Conservation (phyloP, 1,140 invertebrate species). For the Caerostris extrusa region DNA sequence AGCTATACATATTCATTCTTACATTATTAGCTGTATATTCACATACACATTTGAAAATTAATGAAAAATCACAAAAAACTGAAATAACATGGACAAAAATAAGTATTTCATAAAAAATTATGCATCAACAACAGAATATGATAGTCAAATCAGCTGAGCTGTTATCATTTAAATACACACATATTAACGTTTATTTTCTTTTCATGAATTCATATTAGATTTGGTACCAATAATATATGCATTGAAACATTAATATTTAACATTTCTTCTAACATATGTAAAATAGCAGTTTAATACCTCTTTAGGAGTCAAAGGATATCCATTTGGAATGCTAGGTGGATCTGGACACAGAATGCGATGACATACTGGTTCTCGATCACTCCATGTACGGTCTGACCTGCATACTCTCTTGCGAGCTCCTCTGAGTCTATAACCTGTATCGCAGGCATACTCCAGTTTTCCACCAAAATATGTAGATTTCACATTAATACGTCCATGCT, state of each 20-base stretch:
- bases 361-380: constrained; percentile 76
- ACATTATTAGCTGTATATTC: no score
- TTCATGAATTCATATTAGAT: neutral
- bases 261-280: neutral
- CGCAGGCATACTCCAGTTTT: constrained; percentile 80
- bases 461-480: constrained; percentile 62
- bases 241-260: neutral
- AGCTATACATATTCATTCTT: no score
- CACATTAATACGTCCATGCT: constrained; percentile 50
- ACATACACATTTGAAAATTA: no score
- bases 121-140: no score
- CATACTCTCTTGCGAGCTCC: constrained; percentile 80
- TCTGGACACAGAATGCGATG: constrained; percentile 67
- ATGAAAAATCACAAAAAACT: no score
- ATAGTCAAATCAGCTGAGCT: no score
- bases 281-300: constrained; percentile 10
- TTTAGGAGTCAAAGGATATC: constrained; percentile 59
- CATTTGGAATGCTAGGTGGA: constrained; percentile 60
- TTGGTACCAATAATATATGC: neutral
- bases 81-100: no score
- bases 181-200: neutral
- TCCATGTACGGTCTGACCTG: constrained; percentile 80
- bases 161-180: no score
- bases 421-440: constrained; percentile 81
- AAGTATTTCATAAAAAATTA: no score